Evolutionary conservation across 2,113 vertebrate species (phyloP).

Genomic region (Odocoileus hemionus): DNA sequence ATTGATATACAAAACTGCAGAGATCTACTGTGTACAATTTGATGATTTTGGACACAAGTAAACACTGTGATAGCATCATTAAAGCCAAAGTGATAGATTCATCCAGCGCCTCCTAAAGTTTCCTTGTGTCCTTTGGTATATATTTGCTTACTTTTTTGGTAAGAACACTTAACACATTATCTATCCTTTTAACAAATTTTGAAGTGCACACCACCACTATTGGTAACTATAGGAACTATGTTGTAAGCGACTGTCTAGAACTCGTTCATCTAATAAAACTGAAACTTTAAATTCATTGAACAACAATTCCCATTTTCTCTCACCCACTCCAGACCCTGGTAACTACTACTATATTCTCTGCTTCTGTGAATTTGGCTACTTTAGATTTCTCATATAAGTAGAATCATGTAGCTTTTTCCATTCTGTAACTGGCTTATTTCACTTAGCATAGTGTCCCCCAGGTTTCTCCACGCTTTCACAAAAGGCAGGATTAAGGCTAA

Average conservation of each 20-base stretch:
- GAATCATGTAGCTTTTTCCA: neutral
- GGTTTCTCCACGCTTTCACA: neutral
- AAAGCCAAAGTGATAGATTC: neutral
- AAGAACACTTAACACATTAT: neutral
- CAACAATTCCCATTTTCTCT: neutral
- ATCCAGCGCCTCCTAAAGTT: neutral
- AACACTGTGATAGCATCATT: neutral
- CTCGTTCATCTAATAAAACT: neutral
- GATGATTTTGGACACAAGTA: neutral
- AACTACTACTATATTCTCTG: neutral
- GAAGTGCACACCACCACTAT: neutral
- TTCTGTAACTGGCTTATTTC: neutral
- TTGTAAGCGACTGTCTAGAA: neutral
- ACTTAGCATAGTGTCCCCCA: neutral
- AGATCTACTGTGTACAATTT: neutral
- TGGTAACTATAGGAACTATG: neutral
- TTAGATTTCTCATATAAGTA: neutral
- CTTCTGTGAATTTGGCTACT: neutral
- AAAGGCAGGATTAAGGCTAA: neutral
- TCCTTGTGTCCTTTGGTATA: neutral
- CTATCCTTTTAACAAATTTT: neutral
- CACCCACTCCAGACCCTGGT: neutral
- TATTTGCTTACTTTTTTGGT: neutral
- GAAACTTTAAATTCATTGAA: neutral
- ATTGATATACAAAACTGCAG: neutral